phyloP scores from a whole-genome alignment of 2,113 vertebrate genomes.

The Ranitomeya variabilis region DNA sequence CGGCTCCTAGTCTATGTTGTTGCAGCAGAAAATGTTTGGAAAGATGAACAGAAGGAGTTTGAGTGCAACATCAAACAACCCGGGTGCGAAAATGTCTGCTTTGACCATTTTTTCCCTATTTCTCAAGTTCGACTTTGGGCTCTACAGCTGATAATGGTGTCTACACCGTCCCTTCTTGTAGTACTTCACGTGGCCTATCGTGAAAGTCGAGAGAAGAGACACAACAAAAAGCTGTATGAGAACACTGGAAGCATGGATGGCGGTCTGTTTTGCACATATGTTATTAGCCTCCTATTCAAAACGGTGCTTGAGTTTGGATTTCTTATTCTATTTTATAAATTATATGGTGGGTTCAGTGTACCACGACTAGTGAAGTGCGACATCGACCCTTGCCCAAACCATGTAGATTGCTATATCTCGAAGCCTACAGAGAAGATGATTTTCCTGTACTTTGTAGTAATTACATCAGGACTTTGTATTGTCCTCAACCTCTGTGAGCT shows the following conservation, averaged over 20 bases:
- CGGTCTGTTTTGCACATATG: conserved; percentile 81
- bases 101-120: conserved; percentile 86
- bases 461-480: conserved; percentile 81
- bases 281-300: conserved; percentile 82
- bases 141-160: conserved; percentile 87
- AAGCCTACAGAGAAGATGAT: conserved; percentile 86
- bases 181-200: conserved; percentile 83
- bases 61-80: conserved; percentile 84
- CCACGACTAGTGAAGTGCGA: conserved; percentile 76
- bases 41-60: conserved; percentile 83
- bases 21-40: conserved; percentile 86
- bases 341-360: conserved; percentile 81
- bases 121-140: conserved; percentile 88
- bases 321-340: conserved; percentile 80
- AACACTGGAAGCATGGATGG: conserved; percentile 76
- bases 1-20: conserved; percentile 82
- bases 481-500: conserved; percentile 79
- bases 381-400: conserved; percentile 80
- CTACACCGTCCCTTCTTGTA: conserved; percentile 84
- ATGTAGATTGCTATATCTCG: conserved; percentile 81
- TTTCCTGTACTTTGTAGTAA: conserved; percentile 82
- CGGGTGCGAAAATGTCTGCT: conserved; percentile 87
- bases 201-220: conserved; percentile 75
- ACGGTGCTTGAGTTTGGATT: conserved; percentile 78
- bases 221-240: conserved; percentile 71